Base-by-base conservation (phyloP, 2,113 vertebrate genomes). In the Struthidea cinerea region DNA sequence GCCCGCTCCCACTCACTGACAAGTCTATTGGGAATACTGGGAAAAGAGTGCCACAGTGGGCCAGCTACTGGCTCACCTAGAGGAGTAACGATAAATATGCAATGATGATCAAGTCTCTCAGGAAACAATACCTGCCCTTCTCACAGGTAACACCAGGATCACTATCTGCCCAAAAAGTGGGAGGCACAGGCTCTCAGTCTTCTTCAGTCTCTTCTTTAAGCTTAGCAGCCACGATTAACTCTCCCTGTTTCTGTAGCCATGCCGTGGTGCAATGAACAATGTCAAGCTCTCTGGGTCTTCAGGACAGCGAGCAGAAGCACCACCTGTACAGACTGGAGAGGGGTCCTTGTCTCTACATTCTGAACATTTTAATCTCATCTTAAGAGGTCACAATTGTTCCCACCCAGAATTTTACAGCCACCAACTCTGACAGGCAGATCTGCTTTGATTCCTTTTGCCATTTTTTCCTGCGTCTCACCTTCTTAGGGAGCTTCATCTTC, bases 261-360 rank as follows among this genome's bases (percentile, higher is more conserved):
- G 35, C 13, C 1, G 2, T 24, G 39, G 21, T 39, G 23, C 35
- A 70, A 26, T 3, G 0, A 59, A 75, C 30, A 12, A 7, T 39
- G 35, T 42, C 18, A 50, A 68, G 22, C 16, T 52, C 69, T 55
- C 49, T 50, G 20, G 3, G 21, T 52, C 47, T 75, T 68, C 56
- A 87, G 44, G 33, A 55, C 33, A 82, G 52, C 0, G 0, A 71
- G 33, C 14, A 75, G 41, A 89, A 87, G 3, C 3, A 7, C 7
- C 3, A 7, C 13, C 35, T 46, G 17, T 5, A 37, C 4, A 53
- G 39, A 42, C 52, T 84, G 39, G 32, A 77, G 53, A 60, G 13
- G 7, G 21, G 26, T 53, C 33, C 60, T 78, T 52, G 16, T 33
- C 20, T 84, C 50, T 74, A 63, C 24, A 21, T 74, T 78, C 26